Percentiles rank a stretch among this genome's conserved stretches.
Conservation (phyloP, 2,888 invertebrate species). For the Bembecia ichneumoniformis region DNA sequence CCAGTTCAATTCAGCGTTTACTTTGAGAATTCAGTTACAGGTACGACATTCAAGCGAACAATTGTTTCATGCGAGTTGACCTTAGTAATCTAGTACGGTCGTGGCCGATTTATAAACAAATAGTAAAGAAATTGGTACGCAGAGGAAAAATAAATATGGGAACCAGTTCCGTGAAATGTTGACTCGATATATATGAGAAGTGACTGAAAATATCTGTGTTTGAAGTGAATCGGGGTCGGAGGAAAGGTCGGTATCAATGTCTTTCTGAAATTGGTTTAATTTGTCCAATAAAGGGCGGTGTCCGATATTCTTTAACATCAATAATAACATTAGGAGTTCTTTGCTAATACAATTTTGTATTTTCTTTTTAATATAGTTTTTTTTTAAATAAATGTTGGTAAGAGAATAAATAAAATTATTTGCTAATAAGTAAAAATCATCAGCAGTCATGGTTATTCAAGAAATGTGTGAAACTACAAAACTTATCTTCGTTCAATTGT, state of each 20-base stretch:
- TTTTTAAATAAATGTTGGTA: too few relatives aligned
- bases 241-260: constrained; percentile 12
- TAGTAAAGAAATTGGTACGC: constrained; percentile 3
- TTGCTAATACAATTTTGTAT: too few relatives aligned
- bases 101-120: constrained; percentile 21
- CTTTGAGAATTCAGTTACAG: constrained; percentile 56
- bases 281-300: too few relatives aligned
- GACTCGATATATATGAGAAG: constrained; percentile 4
- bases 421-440: too few relatives aligned
- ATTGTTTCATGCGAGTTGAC: constrained; percentile 20
- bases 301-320: too few relatives aligned
- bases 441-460: too few relatives aligned
- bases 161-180: constrained; percentile 8
- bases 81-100: constrained; percentile 19
- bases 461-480: too few relatives aligned
- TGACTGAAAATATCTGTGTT: not conserved
- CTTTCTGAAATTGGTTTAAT: too few relatives aligned
- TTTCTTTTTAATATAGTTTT: too few relatives aligned
- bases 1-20: constrained; percentile 44
- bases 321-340: too few relatives aligned
- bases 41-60: constrained; percentile 33
- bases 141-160: constrained; percentile 4
- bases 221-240: constrained; percentile 18
- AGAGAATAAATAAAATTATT: too few relatives aligned
- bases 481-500: too few relatives aligned